Evolutionary conservation across 2,113 vertebrate genomes (phyloP).

Genomic region (Toxostoma redivivum): DNA sequence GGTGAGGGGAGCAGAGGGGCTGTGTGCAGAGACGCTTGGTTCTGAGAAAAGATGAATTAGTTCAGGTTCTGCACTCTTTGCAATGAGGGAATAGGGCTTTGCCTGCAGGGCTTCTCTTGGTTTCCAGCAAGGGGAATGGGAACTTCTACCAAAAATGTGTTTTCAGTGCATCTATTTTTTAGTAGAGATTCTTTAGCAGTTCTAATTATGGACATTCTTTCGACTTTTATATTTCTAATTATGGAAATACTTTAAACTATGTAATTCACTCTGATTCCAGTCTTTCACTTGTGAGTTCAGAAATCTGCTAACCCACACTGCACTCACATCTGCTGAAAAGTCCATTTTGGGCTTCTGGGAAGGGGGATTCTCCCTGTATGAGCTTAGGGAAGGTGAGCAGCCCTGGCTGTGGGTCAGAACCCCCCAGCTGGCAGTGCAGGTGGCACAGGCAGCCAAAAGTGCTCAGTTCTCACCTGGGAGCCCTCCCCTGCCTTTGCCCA

Average conservation of each 20-base stretch:
- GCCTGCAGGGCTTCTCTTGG: background rate
- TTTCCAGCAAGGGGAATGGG: background rate
- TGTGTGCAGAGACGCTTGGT: background rate
- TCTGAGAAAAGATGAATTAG: background rate
- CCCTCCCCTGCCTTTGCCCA: background rate
- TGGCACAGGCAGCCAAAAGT: background rate
- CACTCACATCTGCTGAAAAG: background rate
- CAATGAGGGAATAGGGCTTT: background rate
- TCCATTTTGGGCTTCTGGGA: constrained; percentile 40
- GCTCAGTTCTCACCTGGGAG: background rate
- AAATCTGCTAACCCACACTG: background rate
- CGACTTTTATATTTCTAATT: background rate
- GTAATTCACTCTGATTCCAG: background rate
- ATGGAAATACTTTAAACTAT: background rate
- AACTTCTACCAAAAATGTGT: background rate
- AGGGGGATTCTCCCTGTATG: background rate
- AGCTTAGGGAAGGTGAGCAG: background rate
- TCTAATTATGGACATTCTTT: background rate
- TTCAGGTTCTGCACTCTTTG: background rate
- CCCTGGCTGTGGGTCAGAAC: background rate
- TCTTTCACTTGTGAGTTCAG: background rate
- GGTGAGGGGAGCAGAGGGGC: background rate
- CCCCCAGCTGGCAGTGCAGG: background rate
- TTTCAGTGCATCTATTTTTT: background rate
- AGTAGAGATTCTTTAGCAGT: background rate